Percentiles rank a stretch among this genome's conserved stretches.
phyloP scores from a whole-genome alignment of 1,140 invertebrate species.

The Matsumurasca onukii region DNA sequence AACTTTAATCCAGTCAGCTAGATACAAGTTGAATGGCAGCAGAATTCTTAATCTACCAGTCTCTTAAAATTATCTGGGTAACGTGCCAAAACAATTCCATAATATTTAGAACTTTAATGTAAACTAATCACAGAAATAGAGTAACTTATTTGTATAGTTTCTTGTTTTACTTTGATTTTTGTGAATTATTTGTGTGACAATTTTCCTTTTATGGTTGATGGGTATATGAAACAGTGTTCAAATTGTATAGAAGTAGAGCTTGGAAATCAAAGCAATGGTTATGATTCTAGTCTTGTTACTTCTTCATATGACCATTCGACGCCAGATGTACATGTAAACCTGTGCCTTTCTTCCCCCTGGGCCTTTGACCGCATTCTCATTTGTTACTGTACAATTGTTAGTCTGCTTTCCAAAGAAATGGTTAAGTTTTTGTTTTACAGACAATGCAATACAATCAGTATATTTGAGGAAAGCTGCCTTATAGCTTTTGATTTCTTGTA shows the following conservation, averaged over 20 bases:
- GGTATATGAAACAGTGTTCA: neutral
- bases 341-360: slow-evolving; percentile 26
- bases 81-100: neutral
- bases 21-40: too few species aligned
- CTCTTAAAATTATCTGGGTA: too few species aligned
- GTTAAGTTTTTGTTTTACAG: slow-evolving; percentile 24
- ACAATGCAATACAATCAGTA: neutral
- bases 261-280: slow-evolving; percentile 23
- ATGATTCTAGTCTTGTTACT: slow-evolving; percentile 27
- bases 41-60: too few species aligned
- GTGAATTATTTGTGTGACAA: neutral
- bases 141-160: neutral
- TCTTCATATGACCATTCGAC: slow-evolving; percentile 28
- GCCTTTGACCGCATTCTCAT: neutral
- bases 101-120: neutral
- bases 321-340: slow-evolving; percentile 15
- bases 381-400: slow-evolving; percentile 18
- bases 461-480: slow-evolving; percentile 25
- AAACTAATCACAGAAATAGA: neutral
- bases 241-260: slow-evolving; percentile 10
- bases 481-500: slow-evolving; percentile 14
- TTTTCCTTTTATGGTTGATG: neutral
- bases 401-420: slow-evolving; percentile 30
- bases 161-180: neutral
- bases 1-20: too few species aligned